These are phyloP conservation scores for Myrmophylax atrothorax DNA, from an alignment of 2,113 vertebrate genomes.

Conservation along the genomic window DNA sequence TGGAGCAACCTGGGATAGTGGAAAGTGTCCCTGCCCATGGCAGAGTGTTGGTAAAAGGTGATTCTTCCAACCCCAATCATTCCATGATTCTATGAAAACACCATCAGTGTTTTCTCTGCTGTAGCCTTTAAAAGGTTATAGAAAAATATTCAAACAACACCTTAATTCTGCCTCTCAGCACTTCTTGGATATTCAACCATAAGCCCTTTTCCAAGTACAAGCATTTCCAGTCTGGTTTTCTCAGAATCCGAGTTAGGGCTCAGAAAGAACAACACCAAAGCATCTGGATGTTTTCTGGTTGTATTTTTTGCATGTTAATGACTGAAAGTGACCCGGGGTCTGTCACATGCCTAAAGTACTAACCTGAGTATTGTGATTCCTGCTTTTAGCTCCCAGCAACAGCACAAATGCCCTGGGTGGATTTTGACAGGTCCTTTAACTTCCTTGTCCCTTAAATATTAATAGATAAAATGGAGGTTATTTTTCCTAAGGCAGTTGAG, in stretches of 20 bases:
- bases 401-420: neutral
- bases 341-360: neutral
- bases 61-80: neutral
- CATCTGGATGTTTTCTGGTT: neutral
- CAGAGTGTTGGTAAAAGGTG: neutral
- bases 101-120: neutral
- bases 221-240: neutral
- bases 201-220: neutral
- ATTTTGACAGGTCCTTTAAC: conserved; percentile 2
- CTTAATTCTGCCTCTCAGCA: neutral
- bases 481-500: conserved; percentile 30
- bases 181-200: neutral
- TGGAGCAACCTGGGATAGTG: rapidly evolving
- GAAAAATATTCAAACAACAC: neutral
- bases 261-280: neutral
- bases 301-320: neutral
- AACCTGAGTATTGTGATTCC: neutral
- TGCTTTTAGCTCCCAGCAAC: neutral
- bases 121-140: neutral
- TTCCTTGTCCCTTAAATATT: neutral
- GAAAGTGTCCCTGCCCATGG: neutral
- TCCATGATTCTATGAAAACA: neutral
- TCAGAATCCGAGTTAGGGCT: neutral
- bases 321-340: neutral
- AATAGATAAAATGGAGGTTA: neutral